A percentile compares a stretch with the other conserved stretches of the same genome.
These are phyloP conservation scores for Antechinus flavipes DNA, from an alignment of 2,113 vertebrate genomes.

Conservation along the genomic window DNA sequence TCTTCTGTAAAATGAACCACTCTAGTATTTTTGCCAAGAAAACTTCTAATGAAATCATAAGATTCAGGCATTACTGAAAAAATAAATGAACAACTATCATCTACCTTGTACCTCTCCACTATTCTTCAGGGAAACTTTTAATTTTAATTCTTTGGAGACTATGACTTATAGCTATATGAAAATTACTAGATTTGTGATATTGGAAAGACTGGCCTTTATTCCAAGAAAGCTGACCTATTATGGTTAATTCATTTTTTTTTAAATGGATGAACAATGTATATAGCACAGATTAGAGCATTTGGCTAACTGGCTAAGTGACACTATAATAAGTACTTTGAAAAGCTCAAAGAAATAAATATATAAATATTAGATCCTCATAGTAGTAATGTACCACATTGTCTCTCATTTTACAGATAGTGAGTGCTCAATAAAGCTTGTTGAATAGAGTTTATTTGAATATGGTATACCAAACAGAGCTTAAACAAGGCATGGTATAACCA, in stretches of 20 bases:
- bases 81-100: background rate
- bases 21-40: background rate
- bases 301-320: background rate
- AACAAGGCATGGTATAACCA: background rate
- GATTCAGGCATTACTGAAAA: background rate
- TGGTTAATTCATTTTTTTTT: background rate
- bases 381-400: background rate
- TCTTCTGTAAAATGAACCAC: background rate
- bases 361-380: background rate
- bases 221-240: background rate
- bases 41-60: background rate
- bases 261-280: background rate
- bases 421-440: background rate
- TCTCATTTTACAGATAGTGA: background rate
- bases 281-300: background rate
- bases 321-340: background rate
- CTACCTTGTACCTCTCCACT: background rate
- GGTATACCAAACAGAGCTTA: background rate
- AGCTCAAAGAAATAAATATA: background rate
- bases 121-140: background rate
- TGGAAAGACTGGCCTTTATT: background rate
- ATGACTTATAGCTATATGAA: background rate
- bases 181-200: background rate
- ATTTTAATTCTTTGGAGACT: background rate
- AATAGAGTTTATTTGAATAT: background rate